phyloP scores from a whole-genome alignment of 2,888 invertebrate species.

The Melieria picta region DNA sequence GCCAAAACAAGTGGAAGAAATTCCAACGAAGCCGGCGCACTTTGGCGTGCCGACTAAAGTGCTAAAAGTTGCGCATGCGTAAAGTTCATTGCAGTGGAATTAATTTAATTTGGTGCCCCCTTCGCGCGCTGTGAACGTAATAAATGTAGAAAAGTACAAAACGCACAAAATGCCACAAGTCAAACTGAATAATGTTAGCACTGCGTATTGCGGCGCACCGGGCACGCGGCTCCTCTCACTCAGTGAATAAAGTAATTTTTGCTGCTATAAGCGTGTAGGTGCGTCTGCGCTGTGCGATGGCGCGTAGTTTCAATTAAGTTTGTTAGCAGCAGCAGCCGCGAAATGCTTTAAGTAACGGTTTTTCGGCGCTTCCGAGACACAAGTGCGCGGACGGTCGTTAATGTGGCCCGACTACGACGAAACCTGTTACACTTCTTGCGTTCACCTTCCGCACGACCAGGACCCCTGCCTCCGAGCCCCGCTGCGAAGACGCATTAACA shows the following conservation, averaged over 20 bases:
- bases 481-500: background rate
- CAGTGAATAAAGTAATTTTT: background rate
- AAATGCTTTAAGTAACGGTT: background rate
- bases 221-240: background rate
- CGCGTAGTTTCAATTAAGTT: slow-evolving; percentile 13
- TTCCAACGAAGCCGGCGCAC: no score
- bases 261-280: background rate
- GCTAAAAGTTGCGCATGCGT: slow-evolving; percentile 3
- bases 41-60: background rate
- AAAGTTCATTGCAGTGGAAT: slow-evolving; percentile 2
- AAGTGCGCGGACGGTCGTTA: no score
- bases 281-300: background rate
- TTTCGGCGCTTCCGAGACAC: background rate
- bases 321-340: slow-evolving; percentile 13
- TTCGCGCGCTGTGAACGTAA: background rate
- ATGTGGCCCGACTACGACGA: background rate
- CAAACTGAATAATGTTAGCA: no score
- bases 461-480: no score
- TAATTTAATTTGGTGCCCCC: slow-evolving; percentile 8
- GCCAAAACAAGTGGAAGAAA: no score
- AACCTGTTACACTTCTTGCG: slow-evolving; percentile 18
- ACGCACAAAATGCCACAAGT: background rate
- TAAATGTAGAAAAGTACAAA: background rate
- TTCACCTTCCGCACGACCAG: no score
- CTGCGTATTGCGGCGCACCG: no score